These are phyloP conservation scores for Syngnathus scovelli DNA, from an alignment of 2,113 vertebrate species.

Conservation along the genomic window DNA sequence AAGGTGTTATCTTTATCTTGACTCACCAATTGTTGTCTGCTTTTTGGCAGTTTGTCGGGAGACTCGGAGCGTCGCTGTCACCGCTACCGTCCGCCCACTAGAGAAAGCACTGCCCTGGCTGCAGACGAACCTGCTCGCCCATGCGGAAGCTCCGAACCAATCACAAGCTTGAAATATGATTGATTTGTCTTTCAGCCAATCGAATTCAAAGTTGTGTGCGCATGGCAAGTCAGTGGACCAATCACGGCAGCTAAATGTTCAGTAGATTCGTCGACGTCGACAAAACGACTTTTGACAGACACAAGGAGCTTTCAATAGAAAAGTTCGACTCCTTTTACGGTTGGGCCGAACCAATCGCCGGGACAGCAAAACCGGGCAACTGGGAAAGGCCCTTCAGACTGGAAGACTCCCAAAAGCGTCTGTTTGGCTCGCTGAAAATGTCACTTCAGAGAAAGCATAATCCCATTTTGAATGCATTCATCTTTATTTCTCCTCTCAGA, in stretches of 20 bases:
- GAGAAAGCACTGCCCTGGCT: conserved; percentile 39
- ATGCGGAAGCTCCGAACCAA: conserved; percentile 29
- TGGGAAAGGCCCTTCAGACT: conserved; percentile 31
- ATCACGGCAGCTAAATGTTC: conserved; percentile 2
- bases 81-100: conserved; percentile 67
- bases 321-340: conserved; percentile 72
- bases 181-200: conserved; percentile 32
- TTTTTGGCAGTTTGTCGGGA: conserved; percentile 66
- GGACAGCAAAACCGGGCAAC: conserved; percentile 20
- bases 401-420: conserved; percentile 35
- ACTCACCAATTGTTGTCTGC: conserved; percentile 68
- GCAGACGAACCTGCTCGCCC: conserved; percentile 20
- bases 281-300: conserved; percentile 58
- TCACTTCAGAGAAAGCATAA: conserved; percentile 12
- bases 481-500: neutral
- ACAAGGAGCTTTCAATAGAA: conserved; percentile 52
- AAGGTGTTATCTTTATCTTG: neutral
- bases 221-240: conserved; percentile 8
- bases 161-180: neutral
- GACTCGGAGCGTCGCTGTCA: conserved; percentile 61
- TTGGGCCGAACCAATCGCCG: conserved; percentile 49
- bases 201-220: rapidly evolving
- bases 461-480: neutral
- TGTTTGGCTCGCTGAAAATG: conserved; percentile 30
- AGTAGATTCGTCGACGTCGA: conserved; percentile 21